These are phyloP conservation scores for Galaxias olidus DNA, from an alignment of 2,797 vertebrate species.

Conservation along the genomic window DNA sequence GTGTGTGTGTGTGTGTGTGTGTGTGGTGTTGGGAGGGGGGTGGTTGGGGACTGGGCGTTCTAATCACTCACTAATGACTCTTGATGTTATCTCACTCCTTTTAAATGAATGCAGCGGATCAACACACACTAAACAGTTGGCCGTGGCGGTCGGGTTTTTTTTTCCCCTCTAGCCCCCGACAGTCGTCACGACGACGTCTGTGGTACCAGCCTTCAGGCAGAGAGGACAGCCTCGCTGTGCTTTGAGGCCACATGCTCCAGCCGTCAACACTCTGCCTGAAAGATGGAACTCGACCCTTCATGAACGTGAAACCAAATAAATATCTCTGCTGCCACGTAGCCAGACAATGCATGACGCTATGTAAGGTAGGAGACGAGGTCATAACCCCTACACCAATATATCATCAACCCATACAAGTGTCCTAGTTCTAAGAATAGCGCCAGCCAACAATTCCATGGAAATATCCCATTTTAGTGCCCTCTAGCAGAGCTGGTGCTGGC, in stretches of 20 bases:
- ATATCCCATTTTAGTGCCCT: constrained; percentile 65
- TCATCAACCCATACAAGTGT: constrained; percentile 54
- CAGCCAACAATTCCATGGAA: constrained; percentile 65
- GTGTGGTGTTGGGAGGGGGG: constrained; percentile 37
- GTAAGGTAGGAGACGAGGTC: constrained; percentile 37
- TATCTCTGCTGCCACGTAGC: no score
- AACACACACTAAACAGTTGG: constrained; percentile 49
- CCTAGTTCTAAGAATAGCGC: constrained; percentile 61
- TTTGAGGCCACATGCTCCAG: no score
- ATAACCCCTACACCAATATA: constrained; percentile 55
- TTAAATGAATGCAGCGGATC: constrained; percentile 66
- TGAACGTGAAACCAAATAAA: no score
- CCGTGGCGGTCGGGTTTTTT: neutral
- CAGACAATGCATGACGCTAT: no score
- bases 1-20: neutral
- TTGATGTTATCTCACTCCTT: constrained; percentile 71
- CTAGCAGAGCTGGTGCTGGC: constrained; percentile 49
- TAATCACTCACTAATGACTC: constrained; percentile 74
- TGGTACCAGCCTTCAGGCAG: no score
- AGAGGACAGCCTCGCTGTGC: no score
- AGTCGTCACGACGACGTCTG: no score
- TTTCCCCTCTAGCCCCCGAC: no score
- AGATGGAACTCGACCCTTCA: no score
- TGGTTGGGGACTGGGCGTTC: constrained; percentile 57
- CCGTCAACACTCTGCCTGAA: no score